A percentile compares a stretch with the other conserved stretches of the same genome.
Evolutionary conservation across 2,797 vertebrate species (phyloP).

Genomic region (Sorex maritimensis): DNA sequence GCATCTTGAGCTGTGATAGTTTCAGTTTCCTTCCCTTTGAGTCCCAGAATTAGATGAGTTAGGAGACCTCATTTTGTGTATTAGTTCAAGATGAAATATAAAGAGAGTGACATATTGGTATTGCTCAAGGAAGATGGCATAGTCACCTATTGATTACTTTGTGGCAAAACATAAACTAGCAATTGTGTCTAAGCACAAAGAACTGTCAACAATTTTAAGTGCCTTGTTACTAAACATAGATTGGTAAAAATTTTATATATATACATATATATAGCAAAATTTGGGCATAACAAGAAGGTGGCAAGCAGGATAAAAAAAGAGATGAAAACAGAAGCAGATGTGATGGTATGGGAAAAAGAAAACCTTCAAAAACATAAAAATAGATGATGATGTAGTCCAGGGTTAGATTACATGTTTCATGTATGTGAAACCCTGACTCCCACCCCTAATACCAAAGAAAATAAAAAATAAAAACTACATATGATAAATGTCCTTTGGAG

Average conservation of each 20-base stretch:
- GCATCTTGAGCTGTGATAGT: neutral
- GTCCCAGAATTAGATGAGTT: neutral
- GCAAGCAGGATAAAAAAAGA: neutral
- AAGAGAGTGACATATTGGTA: neutral
- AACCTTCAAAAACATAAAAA: too few relatives aligned
- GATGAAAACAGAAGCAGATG: neutral
- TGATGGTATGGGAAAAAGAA: neutral
- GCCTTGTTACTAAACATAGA: neutral
- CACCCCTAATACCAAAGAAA: too few relatives aligned
- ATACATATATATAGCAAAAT: neutral
- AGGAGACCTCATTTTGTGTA: neutral
- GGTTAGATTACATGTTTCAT: too few relatives aligned
- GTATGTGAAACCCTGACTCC: too few relatives aligned
- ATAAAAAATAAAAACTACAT: neutral
- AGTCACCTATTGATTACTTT: neutral
- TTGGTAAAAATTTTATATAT: neutral
- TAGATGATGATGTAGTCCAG: too few relatives aligned
- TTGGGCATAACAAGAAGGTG: neutral
- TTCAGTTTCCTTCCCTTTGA: neutral
- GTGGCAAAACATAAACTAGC: neutral
- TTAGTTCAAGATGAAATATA: neutral
- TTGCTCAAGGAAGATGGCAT: neutral
- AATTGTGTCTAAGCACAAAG: neutral
- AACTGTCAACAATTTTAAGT: neutral
- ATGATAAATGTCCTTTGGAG: neutral